Evolutionary conservation across 2,888 invertebrate genomes (phyloP).

Genomic region (Ochlodes sylvanus): DNA sequence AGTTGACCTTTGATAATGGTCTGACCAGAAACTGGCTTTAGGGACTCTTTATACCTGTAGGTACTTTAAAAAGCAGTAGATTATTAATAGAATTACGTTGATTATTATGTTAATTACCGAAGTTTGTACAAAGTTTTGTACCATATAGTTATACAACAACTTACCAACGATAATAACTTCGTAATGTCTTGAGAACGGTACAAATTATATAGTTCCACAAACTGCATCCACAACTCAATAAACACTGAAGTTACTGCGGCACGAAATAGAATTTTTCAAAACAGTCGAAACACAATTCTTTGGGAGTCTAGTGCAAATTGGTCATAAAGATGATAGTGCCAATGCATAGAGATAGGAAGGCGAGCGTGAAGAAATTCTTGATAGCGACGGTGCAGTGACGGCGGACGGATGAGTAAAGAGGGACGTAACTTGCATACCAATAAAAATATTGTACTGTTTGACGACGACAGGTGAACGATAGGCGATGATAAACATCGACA

Average conservation of each 20-base stretch:
- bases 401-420: conserved; percentile 64
- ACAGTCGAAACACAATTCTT: conserved; percentile 54
- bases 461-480: neutral
- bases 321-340: conserved; percentile 59
- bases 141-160: neutral
- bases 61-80: too few relatives aligned
- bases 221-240: conserved; percentile 17
- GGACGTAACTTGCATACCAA: conserved; percentile 37
- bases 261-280: conserved; percentile 46
- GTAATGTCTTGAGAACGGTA: neutral
- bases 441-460: neutral
- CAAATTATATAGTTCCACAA: neutral
- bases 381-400: conserved; percentile 64
- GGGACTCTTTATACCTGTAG: too few relatives aligned
- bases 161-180: neutral
- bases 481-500: neutral
- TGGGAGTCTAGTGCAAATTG: conserved; percentile 59
- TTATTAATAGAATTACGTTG: too few relatives aligned
- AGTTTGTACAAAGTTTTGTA: too few relatives aligned
- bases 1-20: neutral
- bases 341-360: conserved; percentile 50
- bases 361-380: conserved; percentile 59
- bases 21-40: neutral
- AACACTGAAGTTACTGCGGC: neutral
- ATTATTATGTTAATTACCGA: too few relatives aligned